Percentiles rank a stretch among this genome's conserved stretches.
Evolutionary conservation across 1,140 invertebrate species (phyloP).

Genomic region (Eriosoma lanigerum): DNA sequence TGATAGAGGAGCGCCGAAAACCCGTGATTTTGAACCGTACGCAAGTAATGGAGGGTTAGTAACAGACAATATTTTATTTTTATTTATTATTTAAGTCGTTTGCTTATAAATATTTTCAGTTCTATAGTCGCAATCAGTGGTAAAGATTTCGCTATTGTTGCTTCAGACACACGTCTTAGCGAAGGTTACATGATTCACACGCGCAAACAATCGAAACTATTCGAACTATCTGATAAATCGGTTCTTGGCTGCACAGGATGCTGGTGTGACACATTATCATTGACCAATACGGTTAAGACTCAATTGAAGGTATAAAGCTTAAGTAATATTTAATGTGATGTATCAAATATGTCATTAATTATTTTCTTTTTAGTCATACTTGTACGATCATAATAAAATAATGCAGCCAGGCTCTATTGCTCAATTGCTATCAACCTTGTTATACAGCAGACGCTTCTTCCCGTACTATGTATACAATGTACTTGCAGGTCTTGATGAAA

Average conservation of each 20-base stretch:
- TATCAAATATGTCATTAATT: too few relatives aligned
- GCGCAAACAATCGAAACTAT: conserved; percentile 83
- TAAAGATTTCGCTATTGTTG: conserved; percentile 81
- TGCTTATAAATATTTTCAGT: conserved; percentile 59
- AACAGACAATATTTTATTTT: background rate
- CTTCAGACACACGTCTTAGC: conserved; percentile 90
- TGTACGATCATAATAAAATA: conserved; percentile 90
- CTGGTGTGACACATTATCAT: conserved; percentile 95
- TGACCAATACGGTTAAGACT: conserved; percentile 82
- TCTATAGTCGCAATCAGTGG: conserved; percentile 92
- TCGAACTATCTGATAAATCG: conserved; percentile 75
- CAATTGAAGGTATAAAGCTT: conserved; percentile 74
- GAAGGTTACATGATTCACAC: conserved; percentile 87
- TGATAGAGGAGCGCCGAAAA: conserved; percentile 28
- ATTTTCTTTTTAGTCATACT: conserved; percentile 75
- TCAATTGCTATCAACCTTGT: conserved; percentile 92
- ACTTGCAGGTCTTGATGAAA: conserved; percentile 81
- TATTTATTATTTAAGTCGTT: background rate
- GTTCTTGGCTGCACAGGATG: conserved; percentile 90
- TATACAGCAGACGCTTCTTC: conserved; percentile 97
- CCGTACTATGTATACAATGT: conserved; percentile 97
- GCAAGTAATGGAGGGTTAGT: conserved; percentile 49
- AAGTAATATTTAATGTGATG: too few relatives aligned
- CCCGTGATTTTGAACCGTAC: conserved; percentile 30
- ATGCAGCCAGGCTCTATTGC: conserved; percentile 92